A percentile compares a stretch with the other conserved stretches of the same genome.
These are phyloP conservation scores for Taxidea taxus DNA, from an alignment of 2,113 vertebrate species.

Conservation along the genomic window DNA sequence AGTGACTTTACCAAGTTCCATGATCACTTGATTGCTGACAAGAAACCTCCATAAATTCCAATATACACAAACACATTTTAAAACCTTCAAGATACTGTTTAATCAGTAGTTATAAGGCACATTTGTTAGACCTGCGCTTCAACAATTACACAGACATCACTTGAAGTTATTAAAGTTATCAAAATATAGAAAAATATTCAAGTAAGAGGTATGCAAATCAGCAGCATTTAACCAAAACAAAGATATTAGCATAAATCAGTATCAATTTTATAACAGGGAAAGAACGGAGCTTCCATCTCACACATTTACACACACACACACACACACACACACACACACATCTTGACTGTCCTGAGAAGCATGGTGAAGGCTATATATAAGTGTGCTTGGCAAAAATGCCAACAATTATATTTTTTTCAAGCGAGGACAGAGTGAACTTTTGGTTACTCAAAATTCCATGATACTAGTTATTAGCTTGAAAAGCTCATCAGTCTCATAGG, in stretches of 20 bases:
- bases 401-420: not conserved
- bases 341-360: not conserved
- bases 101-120: slow-evolving; percentile 59
- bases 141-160: slow-evolving; percentile 22
- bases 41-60: not conserved
- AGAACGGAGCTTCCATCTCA: not conserved
- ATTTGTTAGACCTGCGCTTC: not conserved
- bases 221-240: slow-evolving; percentile 42
- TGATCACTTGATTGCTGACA: not conserved
- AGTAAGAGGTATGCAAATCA: slow-evolving; percentile 45
- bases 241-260: slow-evolving; percentile 5
- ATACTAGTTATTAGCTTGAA: not conserved
- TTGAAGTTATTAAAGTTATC: slow-evolving; percentile 39
- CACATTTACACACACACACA: not conserved
- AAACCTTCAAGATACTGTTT: slow-evolving; percentile 34
- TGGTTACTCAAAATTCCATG: not conserved
- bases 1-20: not conserved
- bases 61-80: not conserved
- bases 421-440: not conserved
- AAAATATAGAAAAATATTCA: slow-evolving; percentile 60
- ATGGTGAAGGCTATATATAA: not conserved
- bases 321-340: not conserved
- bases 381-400: not conserved
- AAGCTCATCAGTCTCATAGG: not conserved
- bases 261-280: slow-evolving; percentile 21